Percentiles rank a stretch among this genome's conserved stretches.
Conservation (phyloP, 2,797 vertebrate genomes). For the Enteromius radiatus region DNA sequence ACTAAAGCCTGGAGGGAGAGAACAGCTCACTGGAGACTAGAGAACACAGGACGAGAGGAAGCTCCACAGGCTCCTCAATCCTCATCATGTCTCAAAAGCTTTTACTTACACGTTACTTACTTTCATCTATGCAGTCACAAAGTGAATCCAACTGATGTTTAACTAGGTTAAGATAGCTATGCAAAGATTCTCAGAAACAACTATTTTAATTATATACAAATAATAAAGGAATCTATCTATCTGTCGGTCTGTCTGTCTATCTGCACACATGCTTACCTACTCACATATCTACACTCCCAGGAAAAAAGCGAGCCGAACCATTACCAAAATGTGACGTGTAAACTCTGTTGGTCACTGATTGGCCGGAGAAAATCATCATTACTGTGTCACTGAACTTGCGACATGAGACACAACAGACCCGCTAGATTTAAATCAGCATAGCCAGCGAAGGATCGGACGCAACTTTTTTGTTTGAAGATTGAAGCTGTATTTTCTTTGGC, state of each 20-base stretch:
- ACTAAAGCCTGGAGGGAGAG: constrained; percentile 11
- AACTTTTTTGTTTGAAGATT: no score
- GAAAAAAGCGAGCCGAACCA: no score
- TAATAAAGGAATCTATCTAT: neutral
- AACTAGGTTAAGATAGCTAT: constrained; percentile 9
- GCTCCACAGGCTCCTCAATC: neutral
- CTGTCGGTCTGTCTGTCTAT: no score
- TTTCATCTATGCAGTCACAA: neutral
- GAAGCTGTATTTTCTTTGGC: no score
- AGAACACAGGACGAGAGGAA: neutral
- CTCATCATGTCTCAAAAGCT: constrained; percentile 15
- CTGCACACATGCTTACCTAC: no score
- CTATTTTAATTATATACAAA: neutral
- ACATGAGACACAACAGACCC: no score
- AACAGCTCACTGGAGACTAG: neutral
- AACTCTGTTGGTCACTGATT: no score
- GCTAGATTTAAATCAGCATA: no score
- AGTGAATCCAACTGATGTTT: constrained; percentile 22
- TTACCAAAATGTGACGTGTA: no score
- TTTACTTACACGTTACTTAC: constrained; percentile 10
- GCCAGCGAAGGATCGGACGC: no score
- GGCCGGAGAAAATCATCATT: no score
- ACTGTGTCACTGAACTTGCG: no score
- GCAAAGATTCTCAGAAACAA: constrained; percentile 8
- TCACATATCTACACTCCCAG: neutral